Base-by-base conservation (phyloP, 2,888 invertebrate genomes). In the Erpobdella octoculata region DNA sequence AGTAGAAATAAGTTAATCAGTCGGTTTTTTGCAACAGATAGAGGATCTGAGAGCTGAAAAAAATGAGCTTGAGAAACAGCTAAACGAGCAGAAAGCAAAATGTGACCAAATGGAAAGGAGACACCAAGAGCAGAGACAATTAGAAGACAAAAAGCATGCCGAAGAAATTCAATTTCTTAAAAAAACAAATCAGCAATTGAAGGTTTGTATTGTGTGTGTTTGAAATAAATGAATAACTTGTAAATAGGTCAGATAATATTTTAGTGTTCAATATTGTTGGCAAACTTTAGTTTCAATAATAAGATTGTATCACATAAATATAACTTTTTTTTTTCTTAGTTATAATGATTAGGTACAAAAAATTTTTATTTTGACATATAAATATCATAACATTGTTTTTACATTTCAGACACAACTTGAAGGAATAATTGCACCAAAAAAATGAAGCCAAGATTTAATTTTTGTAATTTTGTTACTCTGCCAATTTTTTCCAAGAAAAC, bases 361-460 rank as follows among this genome's bases (percentile, higher is more conserved):
- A n/a, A n/a, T n/a, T n/a, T n/a, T n/a, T n/a, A n/a, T n/a, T n/a
- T n/a, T n/a, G n/a, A n/a, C n/a, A n/a, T n/a, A n/a, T n/a, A n/a
- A 68, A 68, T 33, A 58, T 5, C 36, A 21, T 28, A 15, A n/a
- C 68, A 6, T 64, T 18, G 74, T 75, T 77, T 78, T 79, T 75
- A 65, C 76, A 76, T 86, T 86, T 80, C 86, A 90, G 90, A 89
- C 91, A 61, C 93, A 94, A 87, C 85, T 94, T 76, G 93, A 94
- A 85, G 93, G 93, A 77, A 93, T 94, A 77, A 92, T 93, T 77
- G 92, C 93, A 71, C 92, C 93, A 36, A 93, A 92, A 86, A 93
- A 93, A 85, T 92, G 79, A 37, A 58, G 25, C 12, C 18, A 6
- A 59, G n/a, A 41, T 15, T 15, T 41, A 41, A 15, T 41, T 41